phyloP scores from a whole-genome alignment of 2,797 vertebrate genomes.

The Taenioides sp. region DNA sequence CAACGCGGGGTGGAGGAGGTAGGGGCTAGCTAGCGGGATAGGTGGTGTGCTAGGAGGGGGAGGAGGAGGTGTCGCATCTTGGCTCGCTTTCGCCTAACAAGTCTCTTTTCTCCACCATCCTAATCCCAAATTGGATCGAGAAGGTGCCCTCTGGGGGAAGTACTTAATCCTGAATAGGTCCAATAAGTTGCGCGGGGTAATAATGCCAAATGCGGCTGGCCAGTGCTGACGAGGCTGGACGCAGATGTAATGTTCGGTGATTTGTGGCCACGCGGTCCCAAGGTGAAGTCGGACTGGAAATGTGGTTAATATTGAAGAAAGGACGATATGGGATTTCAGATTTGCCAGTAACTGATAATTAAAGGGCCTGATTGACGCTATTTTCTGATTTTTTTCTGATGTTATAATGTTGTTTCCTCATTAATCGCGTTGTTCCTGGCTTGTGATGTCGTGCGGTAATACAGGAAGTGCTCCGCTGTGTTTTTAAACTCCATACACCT shows the following conservation, averaged over 20 bases:
- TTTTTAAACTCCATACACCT: too few relatives aligned
- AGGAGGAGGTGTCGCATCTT: conserved; percentile 49
- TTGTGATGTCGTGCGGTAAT: too few relatives aligned
- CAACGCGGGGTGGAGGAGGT: background rate
- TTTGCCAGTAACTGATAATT: background rate
- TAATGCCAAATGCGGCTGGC: conserved; percentile 47
- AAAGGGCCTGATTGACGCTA: too few relatives aligned
- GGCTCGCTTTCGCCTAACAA: conserved; percentile 56
- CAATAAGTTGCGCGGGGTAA: conserved; percentile 61
- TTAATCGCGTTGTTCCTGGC: too few relatives aligned
- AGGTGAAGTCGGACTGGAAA: conserved; percentile 61
- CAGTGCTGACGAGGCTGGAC: conserved; percentile 42
- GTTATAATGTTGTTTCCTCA: too few relatives aligned
- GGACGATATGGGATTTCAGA: background rate
- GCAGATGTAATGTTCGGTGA: conserved; percentile 55
- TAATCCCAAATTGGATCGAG: conserved; percentile 80
- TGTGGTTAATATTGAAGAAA: conserved; percentile 58
- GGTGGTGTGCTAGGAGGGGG: background rate
- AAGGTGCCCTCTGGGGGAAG: conserved; percentile 76
- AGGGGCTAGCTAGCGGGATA: too few relatives aligned
- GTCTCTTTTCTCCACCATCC: conserved; percentile 64
- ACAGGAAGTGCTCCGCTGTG: too few relatives aligned
- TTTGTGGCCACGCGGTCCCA: conserved; percentile 50
- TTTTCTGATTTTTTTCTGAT: too few relatives aligned
- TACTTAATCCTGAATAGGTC: conserved; percentile 71